phyloP scores from a whole-genome alignment of 2,113 vertebrate genomes.

The Pterophyllum scalare region DNA sequence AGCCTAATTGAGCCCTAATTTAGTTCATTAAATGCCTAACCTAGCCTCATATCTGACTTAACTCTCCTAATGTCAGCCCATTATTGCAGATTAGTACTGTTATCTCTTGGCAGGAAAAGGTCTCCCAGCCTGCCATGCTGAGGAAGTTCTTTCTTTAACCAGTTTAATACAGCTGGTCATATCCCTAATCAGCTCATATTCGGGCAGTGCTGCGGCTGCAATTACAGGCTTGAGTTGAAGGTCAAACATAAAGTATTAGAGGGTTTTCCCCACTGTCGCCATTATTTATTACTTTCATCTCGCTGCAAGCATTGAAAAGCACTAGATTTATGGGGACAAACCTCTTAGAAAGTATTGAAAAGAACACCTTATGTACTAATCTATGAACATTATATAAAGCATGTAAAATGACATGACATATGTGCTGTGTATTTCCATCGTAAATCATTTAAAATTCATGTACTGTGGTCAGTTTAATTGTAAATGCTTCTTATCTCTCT shows the following conservation, averaged over 20 bases:
- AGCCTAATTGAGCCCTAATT: slow-evolving; percentile 58
- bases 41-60: slow-evolving; percentile 43
- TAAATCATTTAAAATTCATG: not conserved
- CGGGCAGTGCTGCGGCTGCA: slow-evolving; percentile 26
- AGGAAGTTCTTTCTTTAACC: slow-evolving; percentile 54
- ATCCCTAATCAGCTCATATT: slow-evolving; percentile 51
- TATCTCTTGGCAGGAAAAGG: slow-evolving; percentile 59
- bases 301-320: not conserved
- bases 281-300: slow-evolving; percentile 27
- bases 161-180: slow-evolving; percentile 30
- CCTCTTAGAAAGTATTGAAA: not conserved
- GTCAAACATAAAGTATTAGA: slow-evolving; percentile 45
- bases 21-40: slow-evolving; percentile 54
- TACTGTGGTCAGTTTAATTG: not conserved
- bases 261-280: slow-evolving; percentile 44
- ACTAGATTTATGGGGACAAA: not conserved
- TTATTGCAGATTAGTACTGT: slow-evolving; percentile 58
- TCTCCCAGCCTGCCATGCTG: slow-evolving; percentile 16
- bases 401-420: not conserved
- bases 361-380: not conserved
- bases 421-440: not conserved
- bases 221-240: slow-evolving; percentile 51
- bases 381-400: not conserved
- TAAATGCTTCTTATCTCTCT: not conserved
- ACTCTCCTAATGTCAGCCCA: slow-evolving; percentile 48